phyloP scores from a whole-genome alignment of 2,888 invertebrate genomes.

The Xylota sylvarum region DNA sequence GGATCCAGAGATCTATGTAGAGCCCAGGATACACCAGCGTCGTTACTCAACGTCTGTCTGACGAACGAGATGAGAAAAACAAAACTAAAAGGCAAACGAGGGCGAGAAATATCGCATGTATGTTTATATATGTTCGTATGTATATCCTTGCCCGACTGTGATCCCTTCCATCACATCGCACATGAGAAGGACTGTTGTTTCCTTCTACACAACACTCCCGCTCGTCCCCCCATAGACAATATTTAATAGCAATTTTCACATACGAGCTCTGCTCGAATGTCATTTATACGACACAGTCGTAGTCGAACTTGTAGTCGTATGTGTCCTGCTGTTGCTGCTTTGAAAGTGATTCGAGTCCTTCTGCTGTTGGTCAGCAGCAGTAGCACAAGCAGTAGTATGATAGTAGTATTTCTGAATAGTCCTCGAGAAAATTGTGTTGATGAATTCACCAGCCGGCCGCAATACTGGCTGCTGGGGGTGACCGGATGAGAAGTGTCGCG shows the following conservation, averaged over 20 bases:
- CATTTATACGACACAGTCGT: conserved; percentile 69
- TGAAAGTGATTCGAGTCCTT: conserved; percentile 66
- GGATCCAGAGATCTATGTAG: conserved; percentile 36
- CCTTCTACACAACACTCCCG: neutral
- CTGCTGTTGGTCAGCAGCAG: conserved; percentile 47
- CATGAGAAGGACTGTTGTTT: conserved; percentile 49
- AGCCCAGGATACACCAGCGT: conserved; percentile 6
- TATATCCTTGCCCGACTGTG: conserved; percentile 46
- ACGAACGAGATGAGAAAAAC: conserved; percentile 23
- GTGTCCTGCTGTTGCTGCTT: conserved; percentile 44
- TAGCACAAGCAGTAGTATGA: neutral
- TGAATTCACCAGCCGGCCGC: conserved; percentile 60
- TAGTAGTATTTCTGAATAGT: conserved; percentile 33
- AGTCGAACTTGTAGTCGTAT: neutral
- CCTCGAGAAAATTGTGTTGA: conserved; percentile 71
- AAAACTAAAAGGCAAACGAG: conserved; percentile 62
- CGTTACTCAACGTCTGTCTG: conserved; percentile 35
- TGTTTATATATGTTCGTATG: neutral
- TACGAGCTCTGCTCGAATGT: conserved; percentile 68
- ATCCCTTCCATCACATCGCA: conserved; percentile 55
- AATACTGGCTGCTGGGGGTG: conserved; percentile 11
- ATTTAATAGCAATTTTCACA: conserved; percentile 77
- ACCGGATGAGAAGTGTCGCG: conserved; percentile 55
- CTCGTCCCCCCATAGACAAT: conserved; percentile 35
- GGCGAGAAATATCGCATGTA: conserved; percentile 63